phyloP scores from a whole-genome alignment of 2,797 vertebrate genomes.

The Macropodus opercularis region DNA sequence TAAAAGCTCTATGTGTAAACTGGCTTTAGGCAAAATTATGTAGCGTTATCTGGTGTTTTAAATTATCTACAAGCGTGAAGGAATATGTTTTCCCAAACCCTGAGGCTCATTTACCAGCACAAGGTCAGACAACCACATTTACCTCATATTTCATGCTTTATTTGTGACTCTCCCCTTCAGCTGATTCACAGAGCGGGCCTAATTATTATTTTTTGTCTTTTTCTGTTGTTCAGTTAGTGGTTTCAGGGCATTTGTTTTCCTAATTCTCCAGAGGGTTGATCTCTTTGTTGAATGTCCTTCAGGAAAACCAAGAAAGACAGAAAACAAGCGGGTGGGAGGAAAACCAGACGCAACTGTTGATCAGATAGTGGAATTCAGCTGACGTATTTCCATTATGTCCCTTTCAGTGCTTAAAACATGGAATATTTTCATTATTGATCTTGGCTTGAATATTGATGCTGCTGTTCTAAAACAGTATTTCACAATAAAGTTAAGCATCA shows the following conservation, averaged over 20 bases:
- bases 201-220: slow-evolving; percentile 67
- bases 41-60: slow-evolving; percentile 5
- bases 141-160: slow-evolving; percentile 55
- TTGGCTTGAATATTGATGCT: too few species aligned
- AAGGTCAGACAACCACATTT: slow-evolving; percentile 26
- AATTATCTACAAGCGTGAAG: too few species aligned
- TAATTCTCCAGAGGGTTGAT: slow-evolving; percentile 48
- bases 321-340: slow-evolving; percentile 33
- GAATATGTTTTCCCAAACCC: slow-evolving; percentile 48
- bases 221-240: slow-evolving; percentile 37
- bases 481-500: too few species aligned
- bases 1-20: not conserved
- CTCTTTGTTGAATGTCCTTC: slow-evolving; percentile 68
- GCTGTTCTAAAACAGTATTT: too few species aligned
- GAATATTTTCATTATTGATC: not conserved
- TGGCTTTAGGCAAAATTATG: not conserved
- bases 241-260: slow-evolving; percentile 61
- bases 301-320: slow-evolving; percentile 47
- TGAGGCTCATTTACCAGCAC: slow-evolving; percentile 25
- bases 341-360: slow-evolving; percentile 67
- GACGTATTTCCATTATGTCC: slow-evolving; percentile 11
- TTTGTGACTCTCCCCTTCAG: slow-evolving; percentile 39
- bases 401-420: not conserved
- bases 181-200: slow-evolving; percentile 52
- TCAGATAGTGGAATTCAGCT: slow-evolving; percentile 47